These are phyloP conservation scores for Gymnorhina tibicen DNA, from an alignment of 2,113 vertebrate species.

Conservation along the genomic window DNA sequence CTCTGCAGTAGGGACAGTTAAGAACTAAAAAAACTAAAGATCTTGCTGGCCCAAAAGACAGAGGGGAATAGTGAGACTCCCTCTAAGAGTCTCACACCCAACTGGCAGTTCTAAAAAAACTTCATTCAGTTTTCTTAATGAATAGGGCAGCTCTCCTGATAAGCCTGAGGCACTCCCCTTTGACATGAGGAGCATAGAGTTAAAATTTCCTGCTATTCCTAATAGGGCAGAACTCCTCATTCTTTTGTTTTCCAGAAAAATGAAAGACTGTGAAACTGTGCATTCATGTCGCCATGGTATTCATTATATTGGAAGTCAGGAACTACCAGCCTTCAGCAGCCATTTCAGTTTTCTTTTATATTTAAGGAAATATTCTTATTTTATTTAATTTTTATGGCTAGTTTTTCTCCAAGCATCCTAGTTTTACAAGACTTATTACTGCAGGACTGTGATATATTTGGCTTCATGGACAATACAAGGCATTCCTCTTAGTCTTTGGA, in stretches of 20 bases:
- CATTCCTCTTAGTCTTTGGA: slow-evolving; percentile 18
- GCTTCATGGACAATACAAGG: not conserved
- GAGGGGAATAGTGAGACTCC: not conserved
- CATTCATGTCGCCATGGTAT: not conserved
- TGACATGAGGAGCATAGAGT: not conserved
- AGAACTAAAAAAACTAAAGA: not conserved
- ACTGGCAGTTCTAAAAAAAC: not conserved
- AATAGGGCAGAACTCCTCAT: not conserved
- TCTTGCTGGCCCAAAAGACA: not conserved
- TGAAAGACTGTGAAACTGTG: not conserved
- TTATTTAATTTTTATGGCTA: not conserved
- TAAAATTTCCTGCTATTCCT: not conserved
- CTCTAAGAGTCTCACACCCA: not conserved
- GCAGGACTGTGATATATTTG: not conserved
- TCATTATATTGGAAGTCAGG: not conserved
- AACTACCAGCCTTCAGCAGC: not conserved
- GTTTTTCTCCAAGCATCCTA: not conserved
- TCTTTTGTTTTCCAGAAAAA: not conserved
- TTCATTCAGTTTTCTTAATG: not conserved
- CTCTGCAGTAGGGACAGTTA: too few relatives aligned
- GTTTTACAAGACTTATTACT: not conserved
- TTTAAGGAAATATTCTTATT: not conserved
- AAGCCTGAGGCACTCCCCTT: not conserved
- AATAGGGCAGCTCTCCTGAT: not conserved
- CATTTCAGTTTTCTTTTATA: not conserved